phyloP scores from a whole-genome alignment of 2,797 vertebrate species.

The Yasuhikotakia modesta region DNA sequence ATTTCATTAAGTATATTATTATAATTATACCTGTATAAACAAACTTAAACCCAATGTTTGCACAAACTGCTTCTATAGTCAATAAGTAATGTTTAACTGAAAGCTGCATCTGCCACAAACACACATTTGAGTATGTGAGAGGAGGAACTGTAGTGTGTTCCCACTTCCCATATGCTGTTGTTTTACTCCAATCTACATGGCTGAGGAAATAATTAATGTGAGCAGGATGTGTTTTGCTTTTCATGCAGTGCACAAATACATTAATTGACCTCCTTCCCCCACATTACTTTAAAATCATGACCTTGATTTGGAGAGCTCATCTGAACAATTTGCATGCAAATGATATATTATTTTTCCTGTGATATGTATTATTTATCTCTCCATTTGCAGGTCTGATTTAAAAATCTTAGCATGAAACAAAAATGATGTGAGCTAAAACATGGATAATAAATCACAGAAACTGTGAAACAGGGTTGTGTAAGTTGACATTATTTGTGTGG shows the following conservation, averaged over 20 bases:
- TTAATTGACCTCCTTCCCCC: neutral
- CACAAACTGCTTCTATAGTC: no score
- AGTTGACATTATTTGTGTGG: slow-evolving; percentile 5
- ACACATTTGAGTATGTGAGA: neutral
- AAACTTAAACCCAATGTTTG: no score
- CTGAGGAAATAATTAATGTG: slow-evolving; percentile 26
- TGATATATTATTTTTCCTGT: slow-evolving; percentile 47
- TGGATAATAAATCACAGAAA: slow-evolving; percentile 37
- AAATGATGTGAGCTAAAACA: slow-evolving; percentile 29
- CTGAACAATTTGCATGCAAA: slow-evolving; percentile 57
- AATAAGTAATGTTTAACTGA: neutral
- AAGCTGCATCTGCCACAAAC: neutral
- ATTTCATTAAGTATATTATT: no score
- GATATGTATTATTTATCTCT: slow-evolving; percentile 49
- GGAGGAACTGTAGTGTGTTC: neutral
- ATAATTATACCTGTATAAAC: no score
- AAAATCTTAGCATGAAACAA: slow-evolving; percentile 29
- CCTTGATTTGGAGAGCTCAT: slow-evolving; percentile 54
- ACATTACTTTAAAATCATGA: slow-evolving; percentile 26
- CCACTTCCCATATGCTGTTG: slow-evolving; percentile 8
- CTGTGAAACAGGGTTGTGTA: slow-evolving; percentile 33
- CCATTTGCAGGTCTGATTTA: slow-evolving; percentile 50
- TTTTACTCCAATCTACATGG: slow-evolving; percentile 9
- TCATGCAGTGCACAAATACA: slow-evolving; percentile 37
- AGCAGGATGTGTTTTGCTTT: slow-evolving; percentile 28